These are phyloP conservation scores for Drosophila basisetae DNA, from an alignment of 2,888 invertebrate species.

Conservation along the genomic window DNA sequence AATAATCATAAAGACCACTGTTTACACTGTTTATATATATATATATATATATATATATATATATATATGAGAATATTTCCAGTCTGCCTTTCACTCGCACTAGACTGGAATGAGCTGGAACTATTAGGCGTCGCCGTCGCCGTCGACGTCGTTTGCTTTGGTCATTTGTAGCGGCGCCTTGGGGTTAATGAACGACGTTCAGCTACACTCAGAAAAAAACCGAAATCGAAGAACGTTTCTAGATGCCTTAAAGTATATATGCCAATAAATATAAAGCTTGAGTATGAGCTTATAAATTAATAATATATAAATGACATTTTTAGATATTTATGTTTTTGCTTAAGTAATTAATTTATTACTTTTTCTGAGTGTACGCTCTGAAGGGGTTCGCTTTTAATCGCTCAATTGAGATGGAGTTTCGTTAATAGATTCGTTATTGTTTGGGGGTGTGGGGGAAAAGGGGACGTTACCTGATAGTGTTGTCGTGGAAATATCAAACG, in stretches of 20 bases:
- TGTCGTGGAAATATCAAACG: slow-evolving; percentile 83
- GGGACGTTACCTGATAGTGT: slow-evolving; percentile 77
- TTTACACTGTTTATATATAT: neutral
- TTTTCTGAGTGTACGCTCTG: neutral
- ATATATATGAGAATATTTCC: neutral
- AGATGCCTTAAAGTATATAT: neutral
- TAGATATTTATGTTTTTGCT: neutral
- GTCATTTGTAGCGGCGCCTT: slow-evolving; percentile 65
- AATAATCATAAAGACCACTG: slow-evolving; percentile 55
- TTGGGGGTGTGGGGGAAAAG: neutral
- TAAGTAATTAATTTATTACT: neutral
- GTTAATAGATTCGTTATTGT: slow-evolving; percentile 1
- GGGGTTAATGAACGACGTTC: slow-evolving; percentile 69
- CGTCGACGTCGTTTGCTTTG: slow-evolving; percentile 31
- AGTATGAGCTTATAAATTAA: too few species aligned
- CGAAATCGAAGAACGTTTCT: neutral
- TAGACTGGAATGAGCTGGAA: slow-evolving; percentile 16
- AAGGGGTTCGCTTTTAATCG: slow-evolving; percentile 19
- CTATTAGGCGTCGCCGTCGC: slow-evolving; percentile 36
- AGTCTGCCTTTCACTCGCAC: slow-evolving; percentile 59
- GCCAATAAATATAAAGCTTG: neutral
- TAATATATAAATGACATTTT: neutral
- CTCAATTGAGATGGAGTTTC: slow-evolving; percentile 6
- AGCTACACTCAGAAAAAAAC: slow-evolving; percentile 3
- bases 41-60: neutral